Evolutionary conservation across 1,140 invertebrate species (phyloP).

Genomic region (Platyura marginata): DNA sequence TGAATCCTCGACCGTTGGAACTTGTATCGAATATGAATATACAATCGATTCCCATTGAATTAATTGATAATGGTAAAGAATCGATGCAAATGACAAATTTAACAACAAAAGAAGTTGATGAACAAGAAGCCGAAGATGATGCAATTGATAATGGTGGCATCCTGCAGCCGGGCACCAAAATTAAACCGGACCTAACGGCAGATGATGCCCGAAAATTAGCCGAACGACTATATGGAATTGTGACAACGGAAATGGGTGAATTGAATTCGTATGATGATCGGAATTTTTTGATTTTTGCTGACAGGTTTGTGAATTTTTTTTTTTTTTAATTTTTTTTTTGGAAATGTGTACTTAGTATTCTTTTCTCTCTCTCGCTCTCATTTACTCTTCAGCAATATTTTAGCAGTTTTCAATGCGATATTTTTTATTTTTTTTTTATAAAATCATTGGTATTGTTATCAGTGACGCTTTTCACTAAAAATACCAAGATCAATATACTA

Average conservation of each 20-base stretch:
- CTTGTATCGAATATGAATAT: background rate
- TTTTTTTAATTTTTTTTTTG: conserved; percentile 1
- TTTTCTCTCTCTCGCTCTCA: no score
- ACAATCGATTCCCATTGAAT: background rate
- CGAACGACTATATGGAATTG: conserved; percentile 46
- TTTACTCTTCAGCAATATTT: no score
- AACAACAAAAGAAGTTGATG: no score
- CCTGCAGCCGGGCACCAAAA: conserved; percentile 34
- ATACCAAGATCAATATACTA: no score
- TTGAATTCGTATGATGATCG: conserved; percentile 67
- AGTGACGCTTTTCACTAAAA: no score
- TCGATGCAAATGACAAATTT: no score
- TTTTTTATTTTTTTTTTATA: no score
- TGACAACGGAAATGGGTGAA: conserved; percentile 38
- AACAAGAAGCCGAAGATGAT: background rate
- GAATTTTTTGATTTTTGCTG: conserved; percentile 39
- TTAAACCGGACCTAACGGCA: conserved; percentile 37
- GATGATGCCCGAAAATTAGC: conserved; percentile 34
- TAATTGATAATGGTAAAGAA: no score
- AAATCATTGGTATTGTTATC: no score
- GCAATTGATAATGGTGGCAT: background rate
- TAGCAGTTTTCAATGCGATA: no score
- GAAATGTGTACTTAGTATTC: background rate
- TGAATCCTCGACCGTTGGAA: background rate
- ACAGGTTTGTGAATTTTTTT: conserved; percentile 1